phyloP scores from a whole-genome alignment of 2,888 invertebrate genomes.

The Leucophora obtusa region DNA sequence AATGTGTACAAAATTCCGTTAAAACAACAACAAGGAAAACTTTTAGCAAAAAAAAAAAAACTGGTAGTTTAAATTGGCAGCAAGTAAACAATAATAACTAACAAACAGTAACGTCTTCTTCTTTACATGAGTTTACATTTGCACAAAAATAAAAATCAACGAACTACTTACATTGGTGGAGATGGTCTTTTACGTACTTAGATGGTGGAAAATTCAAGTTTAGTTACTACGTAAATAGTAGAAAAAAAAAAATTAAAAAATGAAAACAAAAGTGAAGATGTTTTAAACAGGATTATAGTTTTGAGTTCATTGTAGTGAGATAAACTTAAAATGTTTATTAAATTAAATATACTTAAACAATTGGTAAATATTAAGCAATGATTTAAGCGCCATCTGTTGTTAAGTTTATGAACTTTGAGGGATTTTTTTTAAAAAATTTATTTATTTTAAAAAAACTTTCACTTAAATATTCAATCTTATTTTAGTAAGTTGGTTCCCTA shows the following conservation, averaged over 20 bases:
- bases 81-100: slow-evolving; percentile 27
- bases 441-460: background rate
- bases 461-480: background rate
- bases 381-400: slow-evolving; percentile 4
- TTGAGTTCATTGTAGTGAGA: slow-evolving; percentile 34
- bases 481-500: background rate
- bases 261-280: slow-evolving; percentile 53
- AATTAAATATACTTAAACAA: background rate
- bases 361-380: background rate
- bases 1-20: background rate
- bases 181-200: background rate
- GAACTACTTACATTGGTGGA: background rate
- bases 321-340: slow-evolving; percentile 27
- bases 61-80: slow-evolving; percentile 45
- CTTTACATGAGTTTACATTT: slow-evolving; percentile 4
- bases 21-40: slow-evolving; percentile 56
- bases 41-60: slow-evolving; percentile 29
- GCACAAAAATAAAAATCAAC: background rate
- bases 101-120: slow-evolving; percentile 36
- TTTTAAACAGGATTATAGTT: slow-evolving; percentile 38
- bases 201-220: slow-evolving; percentile 30
- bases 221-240: background rate
- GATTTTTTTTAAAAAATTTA: background rate
- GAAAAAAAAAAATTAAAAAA: slow-evolving; percentile 7
- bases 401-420: background rate